Evolutionary conservation across 1,140 invertebrate genomes (phyloP), one percentile per base, ranked within the genome.

Genomic region (Leptestheria dahalacensis): DNA sequence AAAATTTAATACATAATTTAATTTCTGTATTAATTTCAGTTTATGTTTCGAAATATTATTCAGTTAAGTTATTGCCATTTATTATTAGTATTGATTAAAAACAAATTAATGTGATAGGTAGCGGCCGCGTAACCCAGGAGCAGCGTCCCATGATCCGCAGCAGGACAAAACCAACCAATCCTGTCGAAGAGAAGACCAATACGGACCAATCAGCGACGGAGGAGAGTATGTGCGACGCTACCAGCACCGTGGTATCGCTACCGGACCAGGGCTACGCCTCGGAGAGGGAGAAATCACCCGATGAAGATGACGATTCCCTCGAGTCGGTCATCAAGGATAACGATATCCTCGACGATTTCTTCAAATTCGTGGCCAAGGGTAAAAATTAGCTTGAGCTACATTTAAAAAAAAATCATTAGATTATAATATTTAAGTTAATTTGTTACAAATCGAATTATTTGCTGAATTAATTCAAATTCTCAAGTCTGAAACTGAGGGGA

Each of bases 191-290:
- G 10, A 18, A 56, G 26, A 56, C 53, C n/a, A 52, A 26, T 41
- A 6, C 15, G 33, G 33, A 41, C 33, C 33, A 41, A 41, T 41
- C 33, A 41, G 33, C 6, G 6, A 15, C 33, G 33, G 33, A 9
- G 21, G 51, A 25, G 15, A 26, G 23, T 23, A 2, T 52, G 51
- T 52, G 2, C 21, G n/a, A 25, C 28, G 21, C 24, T 2, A 52
- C n/a, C 24, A 15, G 23, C 51, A 52, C 1, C 72, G 74, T 63
- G 78, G 81, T 55, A 76, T 69, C 78, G 28, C 78, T 80, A 24
- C 82, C 82, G 68, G 82, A 86, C 71, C 82, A 85, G 67, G 84
- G 84, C 41, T 85, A 86, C 68, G 83, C 80, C 2, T 85, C 82
- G 0, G 83, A 85, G 66, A 73, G 83, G n/a, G 23, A 50, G 15